Evolutionary conservation across 2,797 vertebrate species (phyloP).

Genomic region (Chiroxiphia lanceolata): DNA sequence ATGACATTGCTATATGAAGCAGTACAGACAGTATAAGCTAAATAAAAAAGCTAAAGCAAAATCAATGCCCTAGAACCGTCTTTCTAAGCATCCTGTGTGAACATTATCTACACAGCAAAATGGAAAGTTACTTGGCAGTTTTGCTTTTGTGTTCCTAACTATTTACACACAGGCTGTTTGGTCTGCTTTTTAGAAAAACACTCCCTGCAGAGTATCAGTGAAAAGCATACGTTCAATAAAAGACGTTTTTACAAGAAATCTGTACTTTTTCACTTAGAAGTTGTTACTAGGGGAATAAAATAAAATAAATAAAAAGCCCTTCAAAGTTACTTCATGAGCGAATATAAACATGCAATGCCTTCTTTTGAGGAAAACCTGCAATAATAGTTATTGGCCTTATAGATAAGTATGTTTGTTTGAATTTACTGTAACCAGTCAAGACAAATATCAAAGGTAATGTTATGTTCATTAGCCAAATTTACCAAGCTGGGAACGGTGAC

Average conservation of each 20-base stretch:
- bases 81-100: not conserved
- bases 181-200: not conserved
- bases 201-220: slow-evolving; percentile 44
- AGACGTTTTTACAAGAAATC: slow-evolving; percentile 11
- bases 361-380: not conserved
- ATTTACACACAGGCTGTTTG: not conserved
- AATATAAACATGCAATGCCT: not conserved
- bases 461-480: accelerated
- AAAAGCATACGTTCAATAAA: slow-evolving; percentile 48
- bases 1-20: not conserved
- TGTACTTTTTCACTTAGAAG: slow-evolving; percentile 11
- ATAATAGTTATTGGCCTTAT: not conserved
- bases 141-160: not conserved
- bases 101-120: not conserved
- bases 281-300: not conserved
- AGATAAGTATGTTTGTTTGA: not conserved
- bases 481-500: not conserved
- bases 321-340: not conserved
- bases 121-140: not conserved
- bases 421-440: not conserved
- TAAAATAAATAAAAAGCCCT: not conserved
- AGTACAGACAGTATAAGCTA: not conserved
- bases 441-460: not conserved
- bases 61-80: not conserved
- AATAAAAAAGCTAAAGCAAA: not conserved